These are phyloP conservation scores for Typhlichthys subterraneus DNA, from an alignment of 2,797 vertebrate species.

Conservation along the genomic window DNA sequence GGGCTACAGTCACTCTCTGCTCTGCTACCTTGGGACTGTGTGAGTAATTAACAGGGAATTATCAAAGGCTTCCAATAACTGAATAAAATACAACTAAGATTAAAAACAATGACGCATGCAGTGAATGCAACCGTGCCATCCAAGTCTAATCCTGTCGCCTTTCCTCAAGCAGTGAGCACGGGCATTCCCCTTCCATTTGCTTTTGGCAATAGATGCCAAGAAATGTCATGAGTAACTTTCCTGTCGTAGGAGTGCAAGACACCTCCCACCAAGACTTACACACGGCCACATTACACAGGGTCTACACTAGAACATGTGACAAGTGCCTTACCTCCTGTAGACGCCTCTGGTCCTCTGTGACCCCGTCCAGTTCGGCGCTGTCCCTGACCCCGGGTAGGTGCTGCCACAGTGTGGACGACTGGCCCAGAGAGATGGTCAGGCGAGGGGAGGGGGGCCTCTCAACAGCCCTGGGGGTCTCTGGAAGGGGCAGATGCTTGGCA, in stretches of 20 bases:
- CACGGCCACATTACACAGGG: neutral
- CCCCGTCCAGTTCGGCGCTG: constrained; percentile 77
- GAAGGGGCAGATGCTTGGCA: constrained; percentile 49
- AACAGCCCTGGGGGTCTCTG: constrained; percentile 32
- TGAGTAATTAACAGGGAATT: constrained; percentile 15
- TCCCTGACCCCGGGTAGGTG: constrained; percentile 87
- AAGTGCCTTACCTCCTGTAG: constrained; percentile 88
- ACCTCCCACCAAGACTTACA: neutral
- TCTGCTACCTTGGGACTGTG: neutral
- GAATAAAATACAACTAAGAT: neutral
- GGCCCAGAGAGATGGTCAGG: constrained; percentile 81
- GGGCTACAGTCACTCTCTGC: neutral
- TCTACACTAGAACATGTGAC: neutral
- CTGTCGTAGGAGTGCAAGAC: neutral
- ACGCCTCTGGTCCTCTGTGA: constrained; percentile 86
- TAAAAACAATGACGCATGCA: constrained; percentile 6
- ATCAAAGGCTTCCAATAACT: neutral
- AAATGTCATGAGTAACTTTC: constrained; percentile 1
- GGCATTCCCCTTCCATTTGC: neutral
- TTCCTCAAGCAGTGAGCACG: neutral
- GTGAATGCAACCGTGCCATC: neutral
- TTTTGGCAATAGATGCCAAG: neutral
- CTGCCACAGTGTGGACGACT: constrained; percentile 88
- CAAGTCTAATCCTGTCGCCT: neutral
- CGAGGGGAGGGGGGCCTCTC: constrained; percentile 78